A percentile compares a stretch with the other conserved stretches of the same genome.
These are phyloP conservation scores for Melanchra persicariae DNA, from an alignment of 2,888 invertebrate species.

Conservation along the genomic window DNA sequence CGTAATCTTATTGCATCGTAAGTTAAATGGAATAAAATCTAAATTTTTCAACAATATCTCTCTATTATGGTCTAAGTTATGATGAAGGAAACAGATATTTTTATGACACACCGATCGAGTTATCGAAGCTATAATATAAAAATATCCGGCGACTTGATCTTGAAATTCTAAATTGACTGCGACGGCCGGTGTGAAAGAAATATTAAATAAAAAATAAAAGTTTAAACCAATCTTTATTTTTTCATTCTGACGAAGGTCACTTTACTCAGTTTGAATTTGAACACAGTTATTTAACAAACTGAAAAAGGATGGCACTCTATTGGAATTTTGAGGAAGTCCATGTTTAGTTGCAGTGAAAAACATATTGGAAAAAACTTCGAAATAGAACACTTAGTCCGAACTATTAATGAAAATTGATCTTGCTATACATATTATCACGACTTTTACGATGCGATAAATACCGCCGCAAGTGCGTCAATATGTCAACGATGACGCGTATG, in stretches of 20 bases:
- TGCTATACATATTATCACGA: no score
- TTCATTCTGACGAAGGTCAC: neutral
- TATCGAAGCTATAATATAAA: constrained; percentile 36
- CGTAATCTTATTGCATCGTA: constrained; percentile 19
- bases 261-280: neutral
- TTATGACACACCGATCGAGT: constrained; percentile 30
- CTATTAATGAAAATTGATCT: no score
- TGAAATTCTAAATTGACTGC: constrained; percentile 43
- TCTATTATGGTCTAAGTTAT: constrained; percentile 30
- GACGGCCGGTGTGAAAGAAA: neutral
- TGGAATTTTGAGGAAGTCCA: no score
- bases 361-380: no score
- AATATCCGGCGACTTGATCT: constrained; percentile 46
- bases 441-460: constrained; percentile 1
- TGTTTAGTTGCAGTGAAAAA: neutral
- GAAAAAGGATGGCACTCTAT: neutral
- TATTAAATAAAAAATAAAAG: neutral
- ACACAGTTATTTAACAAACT: no score
- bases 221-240: neutral
- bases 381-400: no score
- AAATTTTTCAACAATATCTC: constrained; percentile 31
- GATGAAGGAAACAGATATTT: constrained; percentile 33
- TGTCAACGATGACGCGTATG: constrained; percentile 5
- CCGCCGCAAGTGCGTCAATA: constrained; percentile 9
- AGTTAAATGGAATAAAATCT: constrained; percentile 6